Conservation (phyloP, 2,797 vertebrate genomes). For the Eptatretus atami region DNA sequence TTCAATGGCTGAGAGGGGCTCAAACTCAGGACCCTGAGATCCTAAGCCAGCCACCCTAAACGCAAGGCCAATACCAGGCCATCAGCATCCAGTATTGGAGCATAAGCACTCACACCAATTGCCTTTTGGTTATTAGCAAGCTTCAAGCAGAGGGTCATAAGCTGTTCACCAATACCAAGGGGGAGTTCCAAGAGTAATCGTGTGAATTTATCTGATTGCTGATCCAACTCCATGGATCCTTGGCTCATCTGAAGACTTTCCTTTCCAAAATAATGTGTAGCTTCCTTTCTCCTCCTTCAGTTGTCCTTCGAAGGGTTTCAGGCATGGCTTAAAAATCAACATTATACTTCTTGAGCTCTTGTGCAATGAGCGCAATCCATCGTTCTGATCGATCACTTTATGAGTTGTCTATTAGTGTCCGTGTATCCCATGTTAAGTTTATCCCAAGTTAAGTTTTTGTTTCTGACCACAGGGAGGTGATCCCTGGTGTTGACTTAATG, state of each 20-base stretch:
- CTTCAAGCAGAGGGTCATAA: not conserved
- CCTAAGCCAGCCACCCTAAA: too few species aligned
- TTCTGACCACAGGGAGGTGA: not conserved
- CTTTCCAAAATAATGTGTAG: not conserved
- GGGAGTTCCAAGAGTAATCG: not conserved
- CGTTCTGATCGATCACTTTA: not conserved
- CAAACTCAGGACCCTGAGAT: too few species aligned
- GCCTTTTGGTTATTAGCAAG: constrained; percentile 1
- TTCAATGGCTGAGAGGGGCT: too few species aligned
- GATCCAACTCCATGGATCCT: constrained; percentile 1
- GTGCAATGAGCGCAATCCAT: not conserved
- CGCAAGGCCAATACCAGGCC: too few species aligned
- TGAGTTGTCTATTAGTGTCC: not conserved
- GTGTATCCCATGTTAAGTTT: not conserved
- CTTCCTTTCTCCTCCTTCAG: not conserved
- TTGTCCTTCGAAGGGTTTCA: not conserved
- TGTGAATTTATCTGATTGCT: not conserved
- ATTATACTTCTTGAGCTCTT: not conserved
- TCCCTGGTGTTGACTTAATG: too few species aligned
- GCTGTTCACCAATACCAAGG: not conserved
- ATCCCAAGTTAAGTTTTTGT: not conserved
- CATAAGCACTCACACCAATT: not conserved
- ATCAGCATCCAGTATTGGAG: not conserved
- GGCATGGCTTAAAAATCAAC: not conserved
- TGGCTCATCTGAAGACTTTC: not conserved